A percentile compares a stretch with the other conserved stretches of the same genome.
These are phyloP conservation scores for Helarctos malayanus DNA, from an alignment of 2,797 vertebrate species.

Conservation along the genomic window DNA sequence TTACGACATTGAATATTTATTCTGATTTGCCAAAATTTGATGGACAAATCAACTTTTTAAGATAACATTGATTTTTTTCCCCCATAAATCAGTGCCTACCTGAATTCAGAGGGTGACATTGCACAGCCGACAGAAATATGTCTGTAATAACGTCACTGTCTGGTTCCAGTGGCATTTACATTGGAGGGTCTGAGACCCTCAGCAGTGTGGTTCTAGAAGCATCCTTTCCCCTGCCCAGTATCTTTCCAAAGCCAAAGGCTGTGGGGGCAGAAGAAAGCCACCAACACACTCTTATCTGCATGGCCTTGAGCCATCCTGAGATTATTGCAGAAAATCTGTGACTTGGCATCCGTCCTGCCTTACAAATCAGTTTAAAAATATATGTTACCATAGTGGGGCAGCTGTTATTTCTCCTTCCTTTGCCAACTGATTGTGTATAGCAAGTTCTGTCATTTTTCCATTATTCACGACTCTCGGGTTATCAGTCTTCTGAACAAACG, in stretches of 20 bases:
- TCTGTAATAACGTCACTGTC: neutral
- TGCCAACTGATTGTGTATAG: constrained; percentile 79
- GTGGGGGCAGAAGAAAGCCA: neutral
- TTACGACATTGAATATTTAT: neutral
- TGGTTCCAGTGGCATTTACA: constrained; percentile 39
- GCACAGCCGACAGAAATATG: neutral
- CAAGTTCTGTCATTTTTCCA: constrained; percentile 73
- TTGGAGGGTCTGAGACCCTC: neutral
- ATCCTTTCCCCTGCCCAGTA: neutral
- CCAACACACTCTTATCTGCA: constrained; percentile 48
- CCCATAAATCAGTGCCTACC: neutral
- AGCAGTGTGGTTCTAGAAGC: neutral
- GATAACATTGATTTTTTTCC: neutral
- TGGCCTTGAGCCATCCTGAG: constrained; percentile 68
- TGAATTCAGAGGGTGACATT: neutral
- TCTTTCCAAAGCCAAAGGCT: constrained; percentile 9
- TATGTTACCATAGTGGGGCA: constrained; percentile 68
- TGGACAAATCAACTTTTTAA: constrained; percentile 7
- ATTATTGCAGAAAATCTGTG: constrained; percentile 69
- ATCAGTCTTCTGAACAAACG: constrained; percentile 75
- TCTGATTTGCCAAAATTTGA: constrained; percentile 45
- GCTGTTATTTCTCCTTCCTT: constrained; percentile 73
- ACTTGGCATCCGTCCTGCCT: constrained; percentile 67
- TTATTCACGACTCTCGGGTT: constrained; percentile 53
- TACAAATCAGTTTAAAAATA: constrained; percentile 75